These are phyloP conservation scores for Epiblema foenella DNA, from an alignment of 2,888 invertebrate species.

Conservation along the genomic window DNA sequence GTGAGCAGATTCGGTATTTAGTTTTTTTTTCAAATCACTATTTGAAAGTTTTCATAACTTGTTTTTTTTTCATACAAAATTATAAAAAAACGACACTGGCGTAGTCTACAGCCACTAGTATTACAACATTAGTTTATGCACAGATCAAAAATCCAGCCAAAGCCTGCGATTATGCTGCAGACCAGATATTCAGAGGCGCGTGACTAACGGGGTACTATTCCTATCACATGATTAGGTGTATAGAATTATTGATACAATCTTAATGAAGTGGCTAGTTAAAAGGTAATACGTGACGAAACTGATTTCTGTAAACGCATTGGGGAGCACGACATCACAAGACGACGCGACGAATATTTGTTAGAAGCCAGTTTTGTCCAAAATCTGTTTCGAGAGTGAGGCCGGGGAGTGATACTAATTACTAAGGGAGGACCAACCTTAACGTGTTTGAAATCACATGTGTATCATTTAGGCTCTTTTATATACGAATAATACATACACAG, in stretches of 20 bases:
- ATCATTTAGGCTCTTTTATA: neutral
- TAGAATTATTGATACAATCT: neutral
- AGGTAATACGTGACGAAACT: neutral
- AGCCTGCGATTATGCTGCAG: conserved; percentile 8
- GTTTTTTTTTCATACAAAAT: too few relatives aligned
- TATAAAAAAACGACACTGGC: too few relatives aligned
- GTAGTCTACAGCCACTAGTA: too few relatives aligned
- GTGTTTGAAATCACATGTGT: neutral
- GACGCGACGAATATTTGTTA: neutral
- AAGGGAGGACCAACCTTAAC: neutral
- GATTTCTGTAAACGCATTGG: neutral
- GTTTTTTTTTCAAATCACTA: too few relatives aligned
- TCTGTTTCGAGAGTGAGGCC: neutral
- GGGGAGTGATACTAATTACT: neutral
- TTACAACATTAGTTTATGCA: conserved; percentile 40
- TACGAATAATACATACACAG: neutral
- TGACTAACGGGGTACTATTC: neutral
- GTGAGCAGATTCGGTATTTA: too few relatives aligned
- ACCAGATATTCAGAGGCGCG: neutral
- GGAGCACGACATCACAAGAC: neutral
- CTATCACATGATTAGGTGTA: neutral
- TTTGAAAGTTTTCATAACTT: too few relatives aligned
- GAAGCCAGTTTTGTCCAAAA: neutral
- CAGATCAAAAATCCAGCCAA: conserved; percentile 19
- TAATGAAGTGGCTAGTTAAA: neutral